Evolutionary conservation across 1,140 invertebrate genomes (phyloP).

Genomic region (Plectus sambesii): DNA sequence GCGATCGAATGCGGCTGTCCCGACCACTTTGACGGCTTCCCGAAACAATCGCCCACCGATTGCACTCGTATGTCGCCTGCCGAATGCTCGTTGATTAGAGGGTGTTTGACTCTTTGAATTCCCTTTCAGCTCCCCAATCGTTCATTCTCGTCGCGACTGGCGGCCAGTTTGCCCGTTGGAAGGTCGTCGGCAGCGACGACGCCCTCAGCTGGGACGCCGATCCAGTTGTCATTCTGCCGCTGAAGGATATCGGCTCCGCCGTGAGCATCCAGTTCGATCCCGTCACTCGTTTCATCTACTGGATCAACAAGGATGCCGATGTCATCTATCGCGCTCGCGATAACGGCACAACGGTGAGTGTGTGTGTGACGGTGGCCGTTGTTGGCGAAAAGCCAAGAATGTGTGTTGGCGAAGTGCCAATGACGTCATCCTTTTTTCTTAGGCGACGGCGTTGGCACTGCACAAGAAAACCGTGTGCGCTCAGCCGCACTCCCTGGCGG

Average conservation of each 20-base stretch:
- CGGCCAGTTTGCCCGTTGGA: conserved; percentile 45
- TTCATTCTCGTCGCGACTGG: conserved; percentile 49
- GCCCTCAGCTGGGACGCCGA: conserved; percentile 26
- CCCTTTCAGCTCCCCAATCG: conserved; percentile 45
- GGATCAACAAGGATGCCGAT: conserved; percentile 69
- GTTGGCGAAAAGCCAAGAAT: no score
- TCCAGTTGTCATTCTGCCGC: conserved; percentile 47
- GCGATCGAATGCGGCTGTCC: no score
- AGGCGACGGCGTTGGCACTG: no score
- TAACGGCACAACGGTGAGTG: conserved; percentile 54
- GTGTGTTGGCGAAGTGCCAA: no score
- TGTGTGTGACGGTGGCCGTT: no score
- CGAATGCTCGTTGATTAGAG: no score
- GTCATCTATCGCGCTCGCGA: conserved; percentile 61
- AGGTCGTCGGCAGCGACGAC: conserved; percentile 36
- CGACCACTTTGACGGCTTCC: no score
- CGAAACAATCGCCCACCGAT: no score
- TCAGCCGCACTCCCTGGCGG: no score
- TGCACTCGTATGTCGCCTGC: no score
- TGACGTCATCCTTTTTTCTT: no score
- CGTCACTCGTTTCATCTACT: conserved; percentile 61
- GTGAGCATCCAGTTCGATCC: conserved; percentile 74
- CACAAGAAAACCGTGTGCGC: no score
- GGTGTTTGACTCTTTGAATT: conserved; percentile 8
- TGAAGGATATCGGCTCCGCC: conserved; percentile 63